Base-by-base conservation (phyloP, 2,888 invertebrate species). In the Anticlea derivata region DNA sequence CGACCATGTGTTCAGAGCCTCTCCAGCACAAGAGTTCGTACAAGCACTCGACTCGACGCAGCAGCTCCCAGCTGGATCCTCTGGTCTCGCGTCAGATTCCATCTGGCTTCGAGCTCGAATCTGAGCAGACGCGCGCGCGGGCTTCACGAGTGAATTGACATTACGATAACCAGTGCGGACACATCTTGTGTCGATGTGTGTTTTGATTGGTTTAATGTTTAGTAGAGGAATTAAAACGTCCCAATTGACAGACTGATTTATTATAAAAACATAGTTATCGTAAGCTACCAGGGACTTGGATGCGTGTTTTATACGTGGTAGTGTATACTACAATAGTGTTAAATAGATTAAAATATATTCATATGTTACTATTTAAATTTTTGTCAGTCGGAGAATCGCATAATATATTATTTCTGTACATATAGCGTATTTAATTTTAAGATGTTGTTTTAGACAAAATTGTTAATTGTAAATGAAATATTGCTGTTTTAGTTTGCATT, bases 171-270 rank as follows among this genome's bases (percentile, higher is more conserved):
- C 60, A 80, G 80, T 80, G 83, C 78, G 76, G 47, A 70, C 74
- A 64, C 69, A 66, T 75, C 70, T 80, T 78, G 80, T 81, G 73
- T 78, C 76, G 73, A 81, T 75, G 83, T 80, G 87, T 86, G 87
- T 81, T 79, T 78, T 78, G 80, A 78, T 81, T 84, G 81, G 77
- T 81, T 82, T 83, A 84, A 81, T 84, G 80, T 86, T 86, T 87
- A 84, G 75, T 84, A 87, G 88, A 85, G 80, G 87, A 90, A 89
- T 84, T 86, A 83, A 86, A 89, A 89, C 90, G 90, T 90, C 89
- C 90, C 90, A 88, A 88, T 78, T 78, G 80, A 89, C 90, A 90
- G 90, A 90, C 90, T 90, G 90, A 90, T 89, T 87, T 88, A 87
- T 86, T 81, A 83, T 80, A 80, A 41, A 83, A 77, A 84, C 78